Base-by-base conservation (phyloP, 1,140 invertebrate species). In the Alviniconcha marisindica region DNA sequence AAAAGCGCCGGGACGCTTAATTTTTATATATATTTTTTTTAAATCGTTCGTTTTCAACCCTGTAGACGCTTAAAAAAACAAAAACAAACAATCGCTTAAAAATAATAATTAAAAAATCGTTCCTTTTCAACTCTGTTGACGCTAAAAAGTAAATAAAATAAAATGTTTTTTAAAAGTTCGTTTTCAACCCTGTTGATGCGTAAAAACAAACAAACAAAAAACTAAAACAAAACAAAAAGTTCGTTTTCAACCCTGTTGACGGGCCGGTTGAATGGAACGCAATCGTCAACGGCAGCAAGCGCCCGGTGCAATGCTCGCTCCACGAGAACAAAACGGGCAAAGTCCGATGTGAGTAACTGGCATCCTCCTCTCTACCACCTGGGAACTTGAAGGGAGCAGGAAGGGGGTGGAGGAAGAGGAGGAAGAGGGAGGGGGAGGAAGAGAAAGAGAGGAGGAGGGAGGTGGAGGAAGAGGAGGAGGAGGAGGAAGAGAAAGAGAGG, bases 351-450 rank as follows among this genome's bases (percentile, higher is more conserved):
- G 36, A 33, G 36, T n/a, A n/a, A n/a, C n/a, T n/a, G n/a, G n/a
- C n/a, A n/a, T n/a, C n/a, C n/a, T n/a, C n/a, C n/a, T n/a, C n/a
- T n/a, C n/a, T n/a, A n/a, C n/a, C n/a, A n/a, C n/a, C n/a, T n/a
- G 73, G 36, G 73, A 74, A 33, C 14, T 14, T 36, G 73, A 74
- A 33, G 36, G 73, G 36, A 33, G 36, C 10, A 44, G 73, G 36
- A 33, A 74, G 73, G 36, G 73, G 36, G 28, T 14, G n/a, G n/a
- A 33, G 10, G 73, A 74, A 28, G n/a, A 28, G 36, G 36, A 74
- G 66, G n/a, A n/a, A 69, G 66, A 69, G 66, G n/a, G 66, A 69
- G 66, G n/a, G 66, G 14, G 66, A 69, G 66, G n/a, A 28, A 69
- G 66, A 69, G 66, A 36, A 28, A 36, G 66, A 69, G 66, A 36